These are phyloP conservation scores for Microctenopoma steveboyesi DNA, from an alignment of 2,797 vertebrate species.

Conservation along the genomic window DNA sequence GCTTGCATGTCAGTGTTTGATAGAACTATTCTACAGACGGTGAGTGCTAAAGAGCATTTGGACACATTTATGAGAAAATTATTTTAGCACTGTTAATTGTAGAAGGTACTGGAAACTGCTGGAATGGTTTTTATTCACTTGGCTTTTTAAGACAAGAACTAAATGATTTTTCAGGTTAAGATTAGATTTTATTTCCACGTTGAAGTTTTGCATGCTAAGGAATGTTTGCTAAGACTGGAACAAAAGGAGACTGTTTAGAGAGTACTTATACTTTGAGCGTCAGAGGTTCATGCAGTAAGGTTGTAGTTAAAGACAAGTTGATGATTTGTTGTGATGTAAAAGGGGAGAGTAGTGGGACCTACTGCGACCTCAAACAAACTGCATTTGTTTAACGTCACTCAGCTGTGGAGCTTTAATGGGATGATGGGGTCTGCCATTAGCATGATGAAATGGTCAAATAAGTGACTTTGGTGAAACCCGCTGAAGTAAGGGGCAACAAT, in stretches of 20 bases:
- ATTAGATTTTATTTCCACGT: constrained; percentile 47
- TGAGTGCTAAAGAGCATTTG: constrained; percentile 53
- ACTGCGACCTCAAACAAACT: constrained; percentile 77
- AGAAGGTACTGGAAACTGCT: constrained; percentile 32
- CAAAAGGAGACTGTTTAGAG: constrained; percentile 26
- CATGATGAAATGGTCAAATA: constrained; percentile 88
- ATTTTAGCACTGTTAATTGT: constrained; percentile 45
- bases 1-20: constrained; percentile 56
- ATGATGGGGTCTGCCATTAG: constrained; percentile 83
- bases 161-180: constrained; percentile 36
- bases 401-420: constrained; percentile 76
- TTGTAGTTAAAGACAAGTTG: constrained; percentile 74
- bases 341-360: constrained; percentile 48
- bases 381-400: constrained; percentile 80
- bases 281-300: constrained; percentile 58
- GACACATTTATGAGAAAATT: constrained; percentile 55
- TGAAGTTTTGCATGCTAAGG: constrained; percentile 13
- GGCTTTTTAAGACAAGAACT: constrained; percentile 44
- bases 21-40: constrained; percentile 52
- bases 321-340: constrained; percentile 76
- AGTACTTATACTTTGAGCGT: constrained; percentile 19
- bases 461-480: constrained; percentile 80
- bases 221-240: constrained; percentile 33
- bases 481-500: constrained; percentile 78
- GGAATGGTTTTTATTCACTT: constrained; percentile 42